Base-by-base conservation (phyloP, 2,888 invertebrate species). In the Phengaris alcon region DNA sequence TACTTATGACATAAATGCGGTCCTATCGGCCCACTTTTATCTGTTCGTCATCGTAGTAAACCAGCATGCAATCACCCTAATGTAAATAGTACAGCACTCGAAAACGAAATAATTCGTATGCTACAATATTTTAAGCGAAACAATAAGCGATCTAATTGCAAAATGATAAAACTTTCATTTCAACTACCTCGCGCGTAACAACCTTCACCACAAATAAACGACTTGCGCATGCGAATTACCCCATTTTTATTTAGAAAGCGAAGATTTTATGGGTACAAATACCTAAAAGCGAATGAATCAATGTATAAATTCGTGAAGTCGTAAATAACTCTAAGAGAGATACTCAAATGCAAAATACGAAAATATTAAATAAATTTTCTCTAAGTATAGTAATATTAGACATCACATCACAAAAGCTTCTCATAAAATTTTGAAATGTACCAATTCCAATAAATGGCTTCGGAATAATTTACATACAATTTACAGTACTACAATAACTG, bases 401-500 rank as follows among this genome's bases (percentile, higher is more conserved):
- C 87, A 90, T 90, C 90, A 93, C 93, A 93, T 92, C 92, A 93
- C 93, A 93, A 89, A 93, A 93, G 93, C 93, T 88, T 86, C 82
- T 84, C 85, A 84, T 85, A 79, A 77, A 81, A 86, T 84, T 83
- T 84, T 82, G 88, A 88, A 92, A 92, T 88, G 91, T 86, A 89
- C 91, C 93, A 90, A 89, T 75, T 81, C 55, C 9, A 57, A 70
- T 10, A 13, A 51, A 52, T 22, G 52, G 13, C 72, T 72, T 13
- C 54, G 12, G 7, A 46, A 69, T 69, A 48, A 48, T 48, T 48
- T 48, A 70, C 15, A 70, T 10, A 52, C 10, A 52, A 70, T 69
- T 69, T 15, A 48, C 22, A 6, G 35, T 13, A 10, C 6, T 13
- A 22, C 22, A 22, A 22, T 10, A 44, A 35, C n/a, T 59, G 35